Evolutionary conservation across 1,140 invertebrate genomes (phyloP).

Genomic region (Achatina immaculata): DNA sequence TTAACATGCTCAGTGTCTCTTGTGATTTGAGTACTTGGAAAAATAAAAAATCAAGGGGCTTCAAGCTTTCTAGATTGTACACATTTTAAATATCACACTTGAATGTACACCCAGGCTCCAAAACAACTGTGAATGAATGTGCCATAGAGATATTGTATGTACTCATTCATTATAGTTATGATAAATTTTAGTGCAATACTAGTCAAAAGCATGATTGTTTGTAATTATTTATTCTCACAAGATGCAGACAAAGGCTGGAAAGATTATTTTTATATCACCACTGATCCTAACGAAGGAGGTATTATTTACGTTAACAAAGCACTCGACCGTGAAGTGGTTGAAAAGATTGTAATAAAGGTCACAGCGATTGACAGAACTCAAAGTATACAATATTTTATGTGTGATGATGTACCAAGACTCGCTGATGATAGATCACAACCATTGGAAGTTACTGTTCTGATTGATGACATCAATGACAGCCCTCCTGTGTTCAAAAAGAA

Average conservation of each 20-base stretch:
- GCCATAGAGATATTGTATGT: too few species aligned
- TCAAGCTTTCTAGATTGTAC: too few species aligned
- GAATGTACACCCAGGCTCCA: too few species aligned
- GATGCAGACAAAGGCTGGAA: neutral
- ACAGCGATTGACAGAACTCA: neutral
- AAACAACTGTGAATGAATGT: too few species aligned
- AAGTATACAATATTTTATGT: neutral
- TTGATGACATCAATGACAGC: conserved; percentile 44
- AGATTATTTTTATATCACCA: neutral
- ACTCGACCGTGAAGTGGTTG: conserved; percentile 26
- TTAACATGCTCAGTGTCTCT: too few species aligned
- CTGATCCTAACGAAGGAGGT: neutral
- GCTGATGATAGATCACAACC: neutral
- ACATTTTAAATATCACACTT: too few species aligned
- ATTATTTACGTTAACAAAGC: neutral
- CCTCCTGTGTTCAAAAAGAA: conserved; percentile 36
- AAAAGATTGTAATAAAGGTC: neutral
- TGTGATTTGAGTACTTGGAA: too few species aligned
- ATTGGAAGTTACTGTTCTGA: conserved; percentile 16
- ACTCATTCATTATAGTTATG: too few species aligned
- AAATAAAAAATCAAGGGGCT: too few species aligned
- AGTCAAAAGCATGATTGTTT: too few species aligned
- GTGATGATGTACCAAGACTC: neutral
- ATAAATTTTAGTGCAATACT: too few species aligned
- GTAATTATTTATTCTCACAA: neutral